Evolutionary conservation across 2,797 vertebrate genomes (phyloP), one percentile per base, ranked within the genome.

Genomic region (Falco naumanni): DNA sequence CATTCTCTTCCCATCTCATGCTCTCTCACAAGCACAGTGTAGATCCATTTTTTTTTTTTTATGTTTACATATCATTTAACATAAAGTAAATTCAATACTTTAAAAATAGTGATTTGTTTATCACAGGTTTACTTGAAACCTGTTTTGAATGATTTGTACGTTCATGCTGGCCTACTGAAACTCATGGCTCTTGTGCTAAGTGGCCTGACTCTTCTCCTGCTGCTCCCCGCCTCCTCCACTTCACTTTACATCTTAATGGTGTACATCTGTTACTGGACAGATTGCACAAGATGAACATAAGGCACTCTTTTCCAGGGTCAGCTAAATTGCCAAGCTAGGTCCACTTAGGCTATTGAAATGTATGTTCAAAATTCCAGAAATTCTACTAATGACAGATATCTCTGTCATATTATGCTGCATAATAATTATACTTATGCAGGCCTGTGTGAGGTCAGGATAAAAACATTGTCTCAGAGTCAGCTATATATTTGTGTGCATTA

Each of bases 231-330:
- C 87, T 97, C 94, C 92, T 97, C 95, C 95, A 95, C 89, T 86
- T 95, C 96, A 63, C 81, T 97, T 96, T 97, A 96, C 93, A 95
- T 97, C 97, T 92, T 96, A 97, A 95, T 97, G 95, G 87, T 54
- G 91, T 97, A 50, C 96, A 97, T 98, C 97, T 97, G 96, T 96
- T 97, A 92, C 41, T 93, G 96, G 96, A 97, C 97, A 97, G 97
- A 97, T 97, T 97, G 97, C 93, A 97, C 96, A 96, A 95, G 95
- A 95, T 95, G 96, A 97, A 96, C 97, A 97, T 95, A 97, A 96
- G 96, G 96, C 91, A 95, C 92, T 93, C 84, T 96, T 96, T 97
- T 97, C 97, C 95, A 95, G 96, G 97, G 96, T 97, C 97, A 97
- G 95, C 94, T 96, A 97, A 96, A 96, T 97, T 97, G 96, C 94